These are phyloP conservation scores for Hymenochirus boettgeri DNA, from an alignment of 2,113 vertebrate species.

Conservation along the genomic window DNA sequence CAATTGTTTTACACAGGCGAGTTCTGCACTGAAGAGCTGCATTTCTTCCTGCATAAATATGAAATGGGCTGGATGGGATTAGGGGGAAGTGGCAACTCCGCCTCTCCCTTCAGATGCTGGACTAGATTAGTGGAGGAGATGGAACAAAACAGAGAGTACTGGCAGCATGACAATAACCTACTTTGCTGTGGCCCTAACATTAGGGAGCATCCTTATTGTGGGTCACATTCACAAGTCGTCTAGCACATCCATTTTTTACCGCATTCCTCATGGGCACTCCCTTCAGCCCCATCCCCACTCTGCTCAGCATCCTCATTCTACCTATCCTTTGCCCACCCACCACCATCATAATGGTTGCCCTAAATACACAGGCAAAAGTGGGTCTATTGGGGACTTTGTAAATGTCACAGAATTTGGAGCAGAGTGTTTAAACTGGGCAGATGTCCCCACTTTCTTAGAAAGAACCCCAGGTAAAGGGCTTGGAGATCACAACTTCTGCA, in stretches of 20 bases:
- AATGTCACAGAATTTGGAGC: slow-evolving; percentile 72
- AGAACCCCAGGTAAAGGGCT: slow-evolving; percentile 61
- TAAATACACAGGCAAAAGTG: slow-evolving; percentile 54
- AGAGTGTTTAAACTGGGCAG: slow-evolving; percentile 73
- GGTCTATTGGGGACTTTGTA: slow-evolving; percentile 57
- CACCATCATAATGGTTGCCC: slow-evolving; percentile 53
- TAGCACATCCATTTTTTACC: background rate
- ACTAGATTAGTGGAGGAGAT: slow-evolving; percentile 46
- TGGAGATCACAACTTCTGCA: slow-evolving; percentile 74
- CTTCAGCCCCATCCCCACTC: background rate
- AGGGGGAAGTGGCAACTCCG: slow-evolving; percentile 52
- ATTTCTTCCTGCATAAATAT: slow-evolving; percentile 38
- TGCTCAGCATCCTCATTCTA: background rate
- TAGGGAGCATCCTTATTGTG: slow-evolving; percentile 47
- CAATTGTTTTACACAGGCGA: slow-evolving; percentile 20
- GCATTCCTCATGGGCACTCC: slow-evolving; percentile 9
- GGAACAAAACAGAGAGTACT: slow-evolving; percentile 46
- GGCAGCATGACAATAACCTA: slow-evolving; percentile 57
- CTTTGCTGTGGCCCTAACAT: slow-evolving; percentile 48
- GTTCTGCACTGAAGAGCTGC: slow-evolving; percentile 23
- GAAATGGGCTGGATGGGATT: slow-evolving; percentile 42
- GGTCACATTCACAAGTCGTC: slow-evolving; percentile 15
- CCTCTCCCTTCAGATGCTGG: slow-evolving; percentile 46
- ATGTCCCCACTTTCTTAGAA: slow-evolving; percentile 64
- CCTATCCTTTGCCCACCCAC: slow-evolving; percentile 34